phyloP scores from a whole-genome alignment of 2,113 vertebrate species.

The Hiodon alosoides region DNA sequence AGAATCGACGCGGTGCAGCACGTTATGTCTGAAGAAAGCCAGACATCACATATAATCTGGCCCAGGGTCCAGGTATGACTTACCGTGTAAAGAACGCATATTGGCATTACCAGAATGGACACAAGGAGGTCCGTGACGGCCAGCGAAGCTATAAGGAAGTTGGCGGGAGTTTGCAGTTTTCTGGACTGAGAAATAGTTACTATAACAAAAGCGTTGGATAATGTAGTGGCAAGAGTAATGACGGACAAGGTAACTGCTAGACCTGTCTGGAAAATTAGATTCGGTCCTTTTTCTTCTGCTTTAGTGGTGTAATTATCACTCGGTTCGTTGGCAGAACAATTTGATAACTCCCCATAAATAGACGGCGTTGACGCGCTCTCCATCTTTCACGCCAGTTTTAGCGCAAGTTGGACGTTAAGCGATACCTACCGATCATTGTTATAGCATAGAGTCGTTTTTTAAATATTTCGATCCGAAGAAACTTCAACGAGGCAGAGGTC shows the following conservation, averaged over 20 bases:
- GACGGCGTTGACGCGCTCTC: slow-evolving; percentile 52
- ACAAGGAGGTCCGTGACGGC: slow-evolving; percentile 93
- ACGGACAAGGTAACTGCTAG: slow-evolving; percentile 71
- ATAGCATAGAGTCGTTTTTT: neutral
- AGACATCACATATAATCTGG: slow-evolving; percentile 88
- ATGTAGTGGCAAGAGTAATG: slow-evolving; percentile 85
- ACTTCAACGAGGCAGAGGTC: neutral
- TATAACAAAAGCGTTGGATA: slow-evolving; percentile 94
- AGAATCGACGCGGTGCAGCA: slow-evolving; percentile 98
- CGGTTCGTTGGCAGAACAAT: slow-evolving; percentile 49
- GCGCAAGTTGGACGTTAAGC: neutral
- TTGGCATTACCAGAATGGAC: slow-evolving; percentile 92
- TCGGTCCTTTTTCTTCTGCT: slow-evolving; percentile 31
- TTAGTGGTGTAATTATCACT: slow-evolving; percentile 29
- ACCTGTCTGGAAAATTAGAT: slow-evolving; percentile 62
- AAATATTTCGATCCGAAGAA: neutral
- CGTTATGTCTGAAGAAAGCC: slow-evolving; percentile 96
- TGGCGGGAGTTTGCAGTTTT: slow-evolving; percentile 95
- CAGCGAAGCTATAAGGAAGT: slow-evolving; percentile 93
- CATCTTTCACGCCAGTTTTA: slow-evolving; percentile 56
- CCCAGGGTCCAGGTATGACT: slow-evolving; percentile 91
- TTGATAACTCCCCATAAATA: slow-evolving; percentile 34
- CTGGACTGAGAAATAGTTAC: slow-evolving; percentile 87
- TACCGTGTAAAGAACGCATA: slow-evolving; percentile 90
- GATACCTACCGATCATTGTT: neutral